Conservation (phyloP, 2,113 vertebrate genomes). For the Blennius ocellaris region DNA sequence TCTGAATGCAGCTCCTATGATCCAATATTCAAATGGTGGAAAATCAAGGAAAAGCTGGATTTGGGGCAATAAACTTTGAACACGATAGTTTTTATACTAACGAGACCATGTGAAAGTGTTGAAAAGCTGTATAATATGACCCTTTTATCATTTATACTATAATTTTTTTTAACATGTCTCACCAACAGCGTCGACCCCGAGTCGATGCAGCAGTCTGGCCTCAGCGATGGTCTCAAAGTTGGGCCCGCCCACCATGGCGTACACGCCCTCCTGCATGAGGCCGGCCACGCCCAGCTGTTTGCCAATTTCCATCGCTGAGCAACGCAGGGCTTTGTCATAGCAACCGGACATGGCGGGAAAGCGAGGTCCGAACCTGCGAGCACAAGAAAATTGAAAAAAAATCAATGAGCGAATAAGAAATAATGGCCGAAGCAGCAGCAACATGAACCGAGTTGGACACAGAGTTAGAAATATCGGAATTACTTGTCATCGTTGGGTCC, state of each 20-base stretch:
- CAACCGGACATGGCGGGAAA: conserved; percentile 85
- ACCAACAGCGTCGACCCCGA: conserved; percentile 88
- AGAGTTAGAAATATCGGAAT: background rate
- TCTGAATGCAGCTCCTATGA: too few relatives aligned
- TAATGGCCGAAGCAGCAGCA: background rate
- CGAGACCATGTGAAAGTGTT: too few relatives aligned
- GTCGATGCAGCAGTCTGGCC: conserved; percentile 80
- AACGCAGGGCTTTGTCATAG: conserved; percentile 81
- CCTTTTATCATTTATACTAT: too few relatives aligned
- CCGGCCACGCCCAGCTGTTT: conserved; percentile 73
- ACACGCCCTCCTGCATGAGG: conserved; percentile 83
- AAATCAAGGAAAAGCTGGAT: too few relatives aligned
- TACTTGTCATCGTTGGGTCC: conserved; percentile 87
- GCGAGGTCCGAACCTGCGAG: conserved; percentile 84
- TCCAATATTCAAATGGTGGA: too few relatives aligned
- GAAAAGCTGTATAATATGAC: too few relatives aligned
- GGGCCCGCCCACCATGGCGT: conserved; percentile 87
- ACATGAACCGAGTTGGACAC: too few relatives aligned
- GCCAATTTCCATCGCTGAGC: conserved; percentile 76
- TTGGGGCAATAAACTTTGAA: too few relatives aligned
- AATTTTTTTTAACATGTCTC: conserved; percentile 28
- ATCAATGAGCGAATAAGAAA: background rate
- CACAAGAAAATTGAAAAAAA: too few relatives aligned
- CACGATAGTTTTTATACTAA: too few relatives aligned
- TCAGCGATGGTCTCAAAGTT: conserved; percentile 87